Evolutionary conservation across 1,140 invertebrate species (phyloP), one percentile per base, ranked within the genome.

Genomic region (Onthophagus taurus): DNA sequence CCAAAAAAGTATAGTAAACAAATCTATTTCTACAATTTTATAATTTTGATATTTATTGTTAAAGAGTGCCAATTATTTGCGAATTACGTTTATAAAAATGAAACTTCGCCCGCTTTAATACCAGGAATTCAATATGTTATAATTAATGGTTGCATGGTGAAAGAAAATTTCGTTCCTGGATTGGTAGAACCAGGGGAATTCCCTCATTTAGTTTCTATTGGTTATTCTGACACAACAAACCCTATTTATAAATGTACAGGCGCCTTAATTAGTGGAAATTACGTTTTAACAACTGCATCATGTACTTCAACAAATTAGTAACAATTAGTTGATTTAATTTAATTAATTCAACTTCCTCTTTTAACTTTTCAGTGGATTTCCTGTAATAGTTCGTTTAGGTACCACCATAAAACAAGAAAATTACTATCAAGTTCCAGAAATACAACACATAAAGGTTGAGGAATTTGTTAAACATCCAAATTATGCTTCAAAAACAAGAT

Each of bases 111-210:
- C 6, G 14, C 19, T 4, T 12, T 37, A 1, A 9, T 37, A 23
- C 35, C 35, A 4, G 18, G 18, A n/a, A 21, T 37, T 12, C 8
- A 21, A 13, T 37, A 21, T 21, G 35, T 21, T 4, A 37, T 37
- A 7, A 21, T 12, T 12, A 21, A 37, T 20, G 24, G 19, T 9
- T 37, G 35, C 18, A 21, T 12, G 7, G 24, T 37, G 13, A 37
- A 37, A n/a, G 35, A 37, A 8, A 37, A 13, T 13, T 13, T 5
- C 1, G 35, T 37, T 16, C 19, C 24, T 21, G 35, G n/a, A n/a
- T n/a, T n/a, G n/a, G n/a, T n/a, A n/a, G n/a, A n/a, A n/a, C n/a
- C 35, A 6, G 19, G 35, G 2, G 35, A 37, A 37, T 37, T 37
- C n/a, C 35, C 35, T 3, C 35, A 37, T 21, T 20, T 23, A 21